phyloP scores from a whole-genome alignment of 2,797 vertebrate genomes.

The Cirrhinus molitorella region DNA sequence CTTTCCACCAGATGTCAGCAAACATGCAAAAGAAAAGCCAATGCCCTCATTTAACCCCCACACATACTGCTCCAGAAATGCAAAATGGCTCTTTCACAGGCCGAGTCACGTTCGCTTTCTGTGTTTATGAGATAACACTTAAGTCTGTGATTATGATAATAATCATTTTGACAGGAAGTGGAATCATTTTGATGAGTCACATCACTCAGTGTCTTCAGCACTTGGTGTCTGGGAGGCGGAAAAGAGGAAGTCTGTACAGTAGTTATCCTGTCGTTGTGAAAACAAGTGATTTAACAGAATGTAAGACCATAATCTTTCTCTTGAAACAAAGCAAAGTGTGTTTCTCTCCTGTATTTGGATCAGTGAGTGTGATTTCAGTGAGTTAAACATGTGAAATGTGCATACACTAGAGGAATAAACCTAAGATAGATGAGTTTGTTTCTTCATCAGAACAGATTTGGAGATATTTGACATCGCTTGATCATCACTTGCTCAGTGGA shows the following conservation, averaged over 20 bases:
- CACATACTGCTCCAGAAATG: not conserved
- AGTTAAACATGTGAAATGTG: not conserved
- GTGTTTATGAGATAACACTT: not conserved
- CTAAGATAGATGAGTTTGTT: too few relatives aligned
- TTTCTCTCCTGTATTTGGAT: not conserved
- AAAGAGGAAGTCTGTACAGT: not conserved
- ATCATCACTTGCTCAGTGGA: too few relatives aligned
- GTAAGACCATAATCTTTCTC: not conserved
- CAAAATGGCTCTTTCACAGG: not conserved
- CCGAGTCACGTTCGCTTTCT: not conserved
- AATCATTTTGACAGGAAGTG: not conserved
- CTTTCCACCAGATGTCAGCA: slow-evolving; percentile 31
- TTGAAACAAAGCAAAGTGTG: not conserved
- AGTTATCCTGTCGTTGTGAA: not conserved
- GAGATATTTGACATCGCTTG: too few relatives aligned
- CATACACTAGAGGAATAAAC: too few relatives aligned
- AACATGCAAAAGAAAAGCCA: not conserved
- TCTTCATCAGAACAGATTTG: too few relatives aligned
- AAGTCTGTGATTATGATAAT: not conserved
- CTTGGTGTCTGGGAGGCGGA: not conserved
- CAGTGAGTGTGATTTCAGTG: not conserved
- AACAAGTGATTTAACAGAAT: not conserved
- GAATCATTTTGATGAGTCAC: not conserved
- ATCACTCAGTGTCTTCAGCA: not conserved
- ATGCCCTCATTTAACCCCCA: not conserved